These are phyloP conservation scores for Semibalanus balanoides DNA, from an alignment of 1,140 invertebrate species.

Conservation along the genomic window DNA sequence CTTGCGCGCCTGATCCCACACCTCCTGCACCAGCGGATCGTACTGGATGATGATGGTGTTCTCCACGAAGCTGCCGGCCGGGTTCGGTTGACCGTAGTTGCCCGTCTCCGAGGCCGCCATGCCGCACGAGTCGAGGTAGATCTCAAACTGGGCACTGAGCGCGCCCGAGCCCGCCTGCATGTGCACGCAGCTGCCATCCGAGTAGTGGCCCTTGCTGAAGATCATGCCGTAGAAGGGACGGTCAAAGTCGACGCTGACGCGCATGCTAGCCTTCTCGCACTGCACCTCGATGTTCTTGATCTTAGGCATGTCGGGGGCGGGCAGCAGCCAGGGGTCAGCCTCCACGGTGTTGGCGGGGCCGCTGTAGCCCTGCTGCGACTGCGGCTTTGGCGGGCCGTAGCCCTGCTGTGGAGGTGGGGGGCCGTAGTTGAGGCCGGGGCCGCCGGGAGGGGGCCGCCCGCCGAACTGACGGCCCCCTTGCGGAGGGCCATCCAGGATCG, in stretches of 20 bases:
- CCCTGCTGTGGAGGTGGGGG: too few relatives aligned
- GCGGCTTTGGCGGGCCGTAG: too few relatives aligned
- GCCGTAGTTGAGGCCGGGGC: not conserved
- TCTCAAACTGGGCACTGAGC: slow-evolving; percentile 52
- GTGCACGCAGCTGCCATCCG: slow-evolving; percentile 56
- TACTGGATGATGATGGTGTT: slow-evolving; percentile 92
- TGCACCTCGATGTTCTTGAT: slow-evolving; percentile 75
- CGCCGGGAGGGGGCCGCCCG: slow-evolving; percentile 6
- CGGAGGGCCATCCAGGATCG: slow-evolving; percentile 14
- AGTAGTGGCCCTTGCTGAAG: slow-evolving; percentile 55
- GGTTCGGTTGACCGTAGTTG: slow-evolving; percentile 55
- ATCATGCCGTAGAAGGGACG: slow-evolving; percentile 91
- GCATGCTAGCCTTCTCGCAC: slow-evolving; percentile 89
- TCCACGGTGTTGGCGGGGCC: slow-evolving; percentile 19
- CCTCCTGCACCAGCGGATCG: slow-evolving; percentile 82
- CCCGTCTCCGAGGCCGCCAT: slow-evolving; percentile 19
- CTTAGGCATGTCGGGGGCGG: slow-evolving; percentile 71
- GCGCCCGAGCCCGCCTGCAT: slow-evolving; percentile 76
- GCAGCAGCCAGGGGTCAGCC: slow-evolving; percentile 68
- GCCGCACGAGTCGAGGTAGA: slow-evolving; percentile 23
- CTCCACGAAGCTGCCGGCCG: slow-evolving; percentile 80
- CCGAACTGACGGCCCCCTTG: slow-evolving; percentile 7
- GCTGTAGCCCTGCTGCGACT: not conserved
- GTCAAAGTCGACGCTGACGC: slow-evolving; percentile 87
- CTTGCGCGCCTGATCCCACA: slow-evolving; percentile 53